Percentiles rank a stretch among this genome's conserved stretches.
These are phyloP conservation scores for Rapana venosa DNA, from an alignment of 2,888 invertebrate genomes.

Conservation along the genomic window DNA sequence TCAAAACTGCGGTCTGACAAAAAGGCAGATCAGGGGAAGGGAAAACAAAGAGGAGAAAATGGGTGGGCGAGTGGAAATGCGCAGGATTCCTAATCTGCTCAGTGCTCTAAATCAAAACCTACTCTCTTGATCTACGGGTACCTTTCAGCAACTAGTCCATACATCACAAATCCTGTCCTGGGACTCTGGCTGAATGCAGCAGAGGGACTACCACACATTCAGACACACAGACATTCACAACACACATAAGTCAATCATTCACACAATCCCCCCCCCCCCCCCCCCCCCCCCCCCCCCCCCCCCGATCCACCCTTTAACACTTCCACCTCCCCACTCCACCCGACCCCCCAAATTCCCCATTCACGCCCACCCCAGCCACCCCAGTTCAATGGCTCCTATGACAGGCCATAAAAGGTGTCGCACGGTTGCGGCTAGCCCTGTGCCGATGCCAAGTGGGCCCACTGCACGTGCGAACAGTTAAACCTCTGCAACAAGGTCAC, in stretches of 20 bases:
- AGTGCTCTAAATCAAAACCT: too few relatives aligned
- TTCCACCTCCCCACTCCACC: too few relatives aligned
- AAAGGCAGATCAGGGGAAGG: too few relatives aligned
- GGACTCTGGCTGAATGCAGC: not conserved
- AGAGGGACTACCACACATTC: not conserved
- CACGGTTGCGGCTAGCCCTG: not conserved
- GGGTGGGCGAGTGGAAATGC: too few relatives aligned
- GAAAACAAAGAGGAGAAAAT: too few relatives aligned
- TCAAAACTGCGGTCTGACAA: too few relatives aligned
- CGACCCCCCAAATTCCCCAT: too few relatives aligned
- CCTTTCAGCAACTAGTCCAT: too few relatives aligned
- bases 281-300: not conserved
- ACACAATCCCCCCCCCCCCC: not conserved
- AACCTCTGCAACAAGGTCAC: not conserved
- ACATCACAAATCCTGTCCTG: too few relatives aligned
- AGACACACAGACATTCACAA: constrained; percentile 6
- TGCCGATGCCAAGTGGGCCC: not conserved
- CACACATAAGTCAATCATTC: not conserved
- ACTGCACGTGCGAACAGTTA: not conserved
- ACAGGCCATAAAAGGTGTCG: too few relatives aligned
- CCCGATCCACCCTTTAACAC: not conserved
- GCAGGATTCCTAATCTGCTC: too few relatives aligned
- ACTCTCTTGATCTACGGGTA: too few relatives aligned
- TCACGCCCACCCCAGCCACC: not conserved
- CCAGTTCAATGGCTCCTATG: not conserved